These are phyloP conservation scores for Congeria kusceri DNA, from an alignment of 2,888 invertebrate species.

Conservation along the genomic window DNA sequence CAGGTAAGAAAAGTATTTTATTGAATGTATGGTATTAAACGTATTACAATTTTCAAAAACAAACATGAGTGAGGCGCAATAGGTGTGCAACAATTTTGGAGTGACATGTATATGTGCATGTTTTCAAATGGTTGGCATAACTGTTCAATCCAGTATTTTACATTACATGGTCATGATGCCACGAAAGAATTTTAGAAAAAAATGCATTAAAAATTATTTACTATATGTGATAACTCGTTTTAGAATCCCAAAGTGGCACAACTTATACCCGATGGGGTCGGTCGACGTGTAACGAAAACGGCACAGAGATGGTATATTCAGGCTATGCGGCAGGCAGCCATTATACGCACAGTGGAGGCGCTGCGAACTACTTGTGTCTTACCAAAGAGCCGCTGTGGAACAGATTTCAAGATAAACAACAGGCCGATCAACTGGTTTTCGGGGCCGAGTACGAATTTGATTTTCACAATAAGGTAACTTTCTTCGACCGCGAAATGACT, in stretches of 20 bases:
- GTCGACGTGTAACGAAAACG: constrained; percentile 21
- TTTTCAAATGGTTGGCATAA: no score
- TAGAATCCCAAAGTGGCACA: not conserved
- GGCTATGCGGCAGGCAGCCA: constrained; percentile 18
- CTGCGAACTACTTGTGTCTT: constrained; percentile 18
- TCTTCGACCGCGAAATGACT: constrained; percentile 9
- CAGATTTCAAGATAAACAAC: constrained; percentile 7
- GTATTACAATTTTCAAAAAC: no score
- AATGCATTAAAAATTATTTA: no score
- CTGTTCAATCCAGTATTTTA: no score
- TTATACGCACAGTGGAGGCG: constrained; percentile 12
- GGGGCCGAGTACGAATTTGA: constrained; percentile 29
- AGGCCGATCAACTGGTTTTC: not conserved
- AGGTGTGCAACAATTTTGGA: no score
- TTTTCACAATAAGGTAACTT: constrained; percentile 4
- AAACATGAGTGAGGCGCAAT: no score
- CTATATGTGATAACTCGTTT: no score
- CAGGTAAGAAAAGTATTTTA: no score
- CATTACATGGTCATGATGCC: no score
- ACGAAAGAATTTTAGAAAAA: no score
- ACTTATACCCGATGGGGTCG: constrained; percentile 27
- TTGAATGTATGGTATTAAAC: no score
- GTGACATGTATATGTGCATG: no score
- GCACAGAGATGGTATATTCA: constrained; percentile 20
- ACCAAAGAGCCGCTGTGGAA: constrained; percentile 23